Percentiles rank a stretch among this genome's conserved stretches.
phyloP scores from a whole-genome alignment of 2,888 invertebrate genomes.

The Diogma glabrata region DNA sequence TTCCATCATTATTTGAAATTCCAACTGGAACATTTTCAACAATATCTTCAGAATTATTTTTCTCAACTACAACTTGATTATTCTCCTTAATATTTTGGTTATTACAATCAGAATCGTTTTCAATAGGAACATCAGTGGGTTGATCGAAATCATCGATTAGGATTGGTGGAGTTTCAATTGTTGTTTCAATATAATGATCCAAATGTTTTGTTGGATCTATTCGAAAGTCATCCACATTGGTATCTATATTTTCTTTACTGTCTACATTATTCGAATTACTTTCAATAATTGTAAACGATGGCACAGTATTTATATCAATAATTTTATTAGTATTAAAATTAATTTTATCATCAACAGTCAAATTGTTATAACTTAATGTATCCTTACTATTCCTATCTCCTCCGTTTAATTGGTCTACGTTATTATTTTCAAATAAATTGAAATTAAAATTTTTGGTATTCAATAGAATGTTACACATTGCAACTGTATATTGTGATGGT shows the following conservation, averaged over 20 bases:
- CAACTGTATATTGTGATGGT: conserved; percentile 56
- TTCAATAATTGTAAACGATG: not conserved
- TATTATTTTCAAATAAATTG: conserved; percentile 5
- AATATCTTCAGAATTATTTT: not conserved
- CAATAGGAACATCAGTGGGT: not conserved
- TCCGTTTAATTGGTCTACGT: not conserved
- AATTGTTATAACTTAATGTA: conserved; percentile 13
- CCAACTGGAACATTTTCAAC: conserved; percentile 11
- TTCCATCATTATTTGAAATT: not conserved
- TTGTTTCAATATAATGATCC: not conserved
- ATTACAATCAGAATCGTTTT: conserved; percentile 9
- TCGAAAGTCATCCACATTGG: too few relatives aligned
- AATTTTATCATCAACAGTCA: conserved; percentile 18
- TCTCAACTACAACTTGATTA: not conserved
- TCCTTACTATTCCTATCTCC: not conserved
- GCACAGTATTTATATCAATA: not conserved
- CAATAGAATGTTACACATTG: conserved; percentile 65
- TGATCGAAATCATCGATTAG: not conserved
- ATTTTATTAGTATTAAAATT: not conserved
- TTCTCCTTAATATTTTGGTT: conserved; percentile 11
- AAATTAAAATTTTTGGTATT: conserved; percentile 36
- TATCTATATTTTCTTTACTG: not conserved
- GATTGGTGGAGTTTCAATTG: not conserved
- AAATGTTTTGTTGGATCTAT: conserved; percentile 1
- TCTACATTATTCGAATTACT: not conserved